These are phyloP conservation scores for Oreortyx pictus DNA, from an alignment of 2,797 vertebrate genomes.

Conservation along the genomic window DNA sequence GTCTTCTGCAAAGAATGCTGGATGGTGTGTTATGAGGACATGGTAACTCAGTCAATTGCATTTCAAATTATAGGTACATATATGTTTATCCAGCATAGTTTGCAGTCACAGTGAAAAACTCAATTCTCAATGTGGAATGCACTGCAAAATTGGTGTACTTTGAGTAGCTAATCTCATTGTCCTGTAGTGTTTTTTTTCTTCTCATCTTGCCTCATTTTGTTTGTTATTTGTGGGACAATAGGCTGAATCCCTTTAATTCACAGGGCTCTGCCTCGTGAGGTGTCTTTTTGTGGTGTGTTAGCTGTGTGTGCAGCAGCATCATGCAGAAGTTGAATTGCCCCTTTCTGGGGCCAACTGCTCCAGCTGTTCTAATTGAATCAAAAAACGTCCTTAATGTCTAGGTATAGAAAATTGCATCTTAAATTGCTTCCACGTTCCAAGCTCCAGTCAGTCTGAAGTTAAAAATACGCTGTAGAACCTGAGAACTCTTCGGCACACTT, in stretches of 20 bases:
- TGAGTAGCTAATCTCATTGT: not conserved
- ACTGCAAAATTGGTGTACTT: not conserved
- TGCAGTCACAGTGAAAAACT: not conserved
- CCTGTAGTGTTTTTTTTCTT: not conserved
- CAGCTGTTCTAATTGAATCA: not conserved
- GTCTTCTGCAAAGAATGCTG: not conserved
- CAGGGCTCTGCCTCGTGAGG: not conserved
- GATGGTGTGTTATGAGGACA: not conserved
- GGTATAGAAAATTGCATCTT: accelerated
- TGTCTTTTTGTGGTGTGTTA: not conserved
- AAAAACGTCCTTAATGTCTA: not conserved
- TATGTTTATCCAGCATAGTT: not conserved
- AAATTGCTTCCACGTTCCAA: not conserved
- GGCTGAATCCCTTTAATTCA: not conserved
- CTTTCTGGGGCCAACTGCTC: not conserved
- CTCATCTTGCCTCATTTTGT: not conserved
- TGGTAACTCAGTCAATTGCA: not conserved
- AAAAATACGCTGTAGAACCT: not conserved
- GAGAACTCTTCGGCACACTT: conserved; percentile 27
- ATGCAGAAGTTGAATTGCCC: not conserved
- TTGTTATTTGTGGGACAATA: not conserved
- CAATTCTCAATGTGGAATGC: not conserved
- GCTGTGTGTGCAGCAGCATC: not conserved
- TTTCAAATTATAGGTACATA: not conserved
- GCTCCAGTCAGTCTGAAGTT: not conserved